Evolutionary conservation across 2,797 vertebrate genomes (phyloP), one percentile per base, ranked within the genome.

Genomic region (Eidolon dupreanum): DNA sequence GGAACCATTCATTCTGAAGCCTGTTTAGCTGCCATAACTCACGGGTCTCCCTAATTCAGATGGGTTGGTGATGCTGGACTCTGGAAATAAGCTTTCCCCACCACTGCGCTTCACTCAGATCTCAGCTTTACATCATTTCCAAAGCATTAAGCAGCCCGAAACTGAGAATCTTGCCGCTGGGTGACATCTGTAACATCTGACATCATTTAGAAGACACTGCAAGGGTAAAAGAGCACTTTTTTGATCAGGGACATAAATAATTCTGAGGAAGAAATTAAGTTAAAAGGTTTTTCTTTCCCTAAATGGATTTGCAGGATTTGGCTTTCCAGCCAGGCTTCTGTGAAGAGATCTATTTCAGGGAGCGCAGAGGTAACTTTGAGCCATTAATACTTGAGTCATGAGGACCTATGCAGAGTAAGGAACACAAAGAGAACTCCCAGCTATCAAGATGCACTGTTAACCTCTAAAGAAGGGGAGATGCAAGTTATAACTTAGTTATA

Each of bases 161-260:
- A 66, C 24, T 57, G 13, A 94, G 71, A 93, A 78, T 90, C 28
- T 17, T 7, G 0, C 87, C 43, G 6, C 90, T 33, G 84, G 89
- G 93, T 71, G 41, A 83, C 36, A 94, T 96, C 88, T 41, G 79
- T 85, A 93, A 90, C 5, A 3, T 91, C 87, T 92, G 95, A 75
- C 89, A 93, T 81, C 94, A 36, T 65, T 95, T 33, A 85, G 66
- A 97, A 96, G 93, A 95, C 71, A 71, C 31, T 38, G 81, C 96
- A 96, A 94, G 97, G 90, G 79, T 65, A 94, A 96, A 96, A 96
- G 77, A 97, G 73, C 53, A 85, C 61, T 87, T 78, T 87, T 94
- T 82, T 36, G 24, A 96, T 68, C 57, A 24, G 22, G 63, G 2
- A 93, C 85, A 96, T 92, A 95, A 88, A 94, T 28, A 75, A 96